These are phyloP conservation scores for Coranthus polyacanthus DNA, from an alignment of 2,797 vertebrate species.

Conservation along the genomic window DNA sequence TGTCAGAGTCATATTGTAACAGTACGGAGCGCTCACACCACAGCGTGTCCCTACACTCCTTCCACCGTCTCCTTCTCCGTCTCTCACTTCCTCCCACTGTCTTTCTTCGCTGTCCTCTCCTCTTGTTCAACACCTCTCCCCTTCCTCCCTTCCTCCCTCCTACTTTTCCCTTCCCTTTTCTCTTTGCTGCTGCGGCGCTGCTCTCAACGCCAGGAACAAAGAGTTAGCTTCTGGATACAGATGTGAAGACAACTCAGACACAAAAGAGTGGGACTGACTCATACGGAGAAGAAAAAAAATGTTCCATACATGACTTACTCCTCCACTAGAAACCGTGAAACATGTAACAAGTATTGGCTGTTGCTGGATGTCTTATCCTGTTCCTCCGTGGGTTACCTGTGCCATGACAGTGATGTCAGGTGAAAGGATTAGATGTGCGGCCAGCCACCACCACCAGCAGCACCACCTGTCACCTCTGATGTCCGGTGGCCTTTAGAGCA, in stretches of 20 bases:
- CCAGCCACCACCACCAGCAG: conserved; percentile 18
- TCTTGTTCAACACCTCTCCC: conserved; percentile 24
- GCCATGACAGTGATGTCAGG: neutral
- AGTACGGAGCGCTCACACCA: conserved; percentile 74
- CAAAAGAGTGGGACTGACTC: conserved; percentile 23
- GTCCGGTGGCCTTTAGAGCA: conserved; percentile 43
- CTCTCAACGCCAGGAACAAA: conserved; percentile 61
- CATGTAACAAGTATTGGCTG: neutral
- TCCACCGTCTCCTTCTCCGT: conserved; percentile 62
- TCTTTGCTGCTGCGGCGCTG: conserved; percentile 41
- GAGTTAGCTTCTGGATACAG: conserved; percentile 53
- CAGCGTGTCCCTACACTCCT: conserved; percentile 69
- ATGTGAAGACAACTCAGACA: conserved; percentile 50
- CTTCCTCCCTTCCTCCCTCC: conserved; percentile 13
- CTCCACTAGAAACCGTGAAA: too few relatives aligned
- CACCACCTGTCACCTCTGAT: conserved; percentile 33
- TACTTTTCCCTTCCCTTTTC: conserved; percentile 26
- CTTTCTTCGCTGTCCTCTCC: conserved; percentile 37
- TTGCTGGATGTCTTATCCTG: neutral
- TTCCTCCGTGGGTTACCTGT: too few relatives aligned
- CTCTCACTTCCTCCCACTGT: conserved; percentile 70
- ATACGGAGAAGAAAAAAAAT: neutral
- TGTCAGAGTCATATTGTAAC: conserved; percentile 84
- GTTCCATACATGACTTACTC: conserved; percentile 1
- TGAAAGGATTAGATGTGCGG: conserved; percentile 28